These are phyloP conservation scores for Drosophila phalerata DNA, from an alignment of 2,888 invertebrate species.

Conservation along the genomic window DNA sequence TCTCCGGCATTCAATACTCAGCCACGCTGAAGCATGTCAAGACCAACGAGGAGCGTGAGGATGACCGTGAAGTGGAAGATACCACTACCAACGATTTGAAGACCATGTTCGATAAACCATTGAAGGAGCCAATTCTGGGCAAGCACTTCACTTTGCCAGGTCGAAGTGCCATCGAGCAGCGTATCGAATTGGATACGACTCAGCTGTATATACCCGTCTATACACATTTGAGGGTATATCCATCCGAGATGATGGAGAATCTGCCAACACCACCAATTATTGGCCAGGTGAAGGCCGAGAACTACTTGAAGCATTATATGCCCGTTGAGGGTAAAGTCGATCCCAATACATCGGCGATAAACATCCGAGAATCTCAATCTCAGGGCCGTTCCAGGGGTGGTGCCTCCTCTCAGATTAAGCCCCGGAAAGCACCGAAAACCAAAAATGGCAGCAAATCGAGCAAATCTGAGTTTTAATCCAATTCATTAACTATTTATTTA, in stretches of 20 bases:
- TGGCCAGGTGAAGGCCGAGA: conserved; percentile 82
- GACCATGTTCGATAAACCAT: conserved; percentile 86
- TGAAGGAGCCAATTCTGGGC: conserved; percentile 88
- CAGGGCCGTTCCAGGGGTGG: conserved; percentile 26
- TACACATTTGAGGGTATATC: conserved; percentile 88
- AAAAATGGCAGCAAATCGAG: conserved; percentile 7
- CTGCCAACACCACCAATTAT: conserved; percentile 87
- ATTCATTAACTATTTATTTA: conserved; percentile 16
- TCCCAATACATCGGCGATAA: conserved; percentile 45
- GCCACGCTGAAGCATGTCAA: conserved; percentile 30
- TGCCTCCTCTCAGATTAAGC: background rate
- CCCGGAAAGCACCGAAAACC: conserved; percentile 3
- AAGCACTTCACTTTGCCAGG: conserved; percentile 87
- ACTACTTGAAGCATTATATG: conserved; percentile 77
- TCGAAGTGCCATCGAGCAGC: conserved; percentile 83
- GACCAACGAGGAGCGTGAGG: conserved; percentile 47
- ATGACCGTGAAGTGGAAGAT: conserved; percentile 49
- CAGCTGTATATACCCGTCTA: conserved; percentile 90
- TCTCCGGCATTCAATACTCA: conserved; percentile 56
- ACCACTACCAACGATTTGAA: conserved; percentile 42
- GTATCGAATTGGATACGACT: conserved; percentile 88
- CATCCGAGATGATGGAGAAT: conserved; percentile 87
- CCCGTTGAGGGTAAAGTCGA: conserved; percentile 53
- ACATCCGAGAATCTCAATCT: conserved; percentile 45
- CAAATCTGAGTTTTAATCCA: conserved; percentile 14